These are phyloP conservation scores for Brenthis ino DNA, from an alignment of 2,888 invertebrate species.

Conservation along the genomic window DNA sequence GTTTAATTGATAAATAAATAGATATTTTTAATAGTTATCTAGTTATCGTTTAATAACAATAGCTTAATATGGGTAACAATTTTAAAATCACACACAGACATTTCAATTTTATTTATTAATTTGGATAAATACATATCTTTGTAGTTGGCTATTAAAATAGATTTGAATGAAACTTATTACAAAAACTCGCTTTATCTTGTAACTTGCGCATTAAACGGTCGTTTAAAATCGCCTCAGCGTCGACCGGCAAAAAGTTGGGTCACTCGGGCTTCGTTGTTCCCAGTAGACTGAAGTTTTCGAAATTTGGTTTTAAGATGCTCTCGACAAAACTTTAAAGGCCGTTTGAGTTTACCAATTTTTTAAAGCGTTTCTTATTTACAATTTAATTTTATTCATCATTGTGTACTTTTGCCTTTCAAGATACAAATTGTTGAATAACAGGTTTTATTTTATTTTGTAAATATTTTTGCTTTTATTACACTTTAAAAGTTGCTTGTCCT, in stretches of 20 bases:
- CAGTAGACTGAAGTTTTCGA: conserved; percentile 37
- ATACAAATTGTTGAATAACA: neutral
- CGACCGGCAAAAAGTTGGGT: conserved; percentile 53
- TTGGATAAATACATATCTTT: too few species aligned
- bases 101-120: too few species aligned
- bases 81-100: too few species aligned
- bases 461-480: neutral
- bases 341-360: conserved; percentile 19
- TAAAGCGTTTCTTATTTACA: conserved; percentile 8
- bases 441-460: neutral
- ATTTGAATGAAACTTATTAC: too few species aligned
- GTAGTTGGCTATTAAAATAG: too few species aligned
- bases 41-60: too few species aligned
- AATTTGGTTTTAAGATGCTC: conserved; percentile 52
- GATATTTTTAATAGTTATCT: too few species aligned
- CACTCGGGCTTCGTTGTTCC: conserved; percentile 40
- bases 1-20: too few species aligned
- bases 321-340: conserved; percentile 20
- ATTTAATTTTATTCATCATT: conserved; percentile 3
- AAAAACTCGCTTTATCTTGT: conserved; percentile 16
- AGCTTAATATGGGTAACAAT: too few species aligned
- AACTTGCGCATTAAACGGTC: conserved; percentile 39
- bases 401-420: neutral
- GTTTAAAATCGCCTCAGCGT: conserved; percentile 60
- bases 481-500: too few species aligned